Base-by-base conservation (phyloP, 2,888 invertebrate genomes). In the Eremobia ochroleuca region DNA sequence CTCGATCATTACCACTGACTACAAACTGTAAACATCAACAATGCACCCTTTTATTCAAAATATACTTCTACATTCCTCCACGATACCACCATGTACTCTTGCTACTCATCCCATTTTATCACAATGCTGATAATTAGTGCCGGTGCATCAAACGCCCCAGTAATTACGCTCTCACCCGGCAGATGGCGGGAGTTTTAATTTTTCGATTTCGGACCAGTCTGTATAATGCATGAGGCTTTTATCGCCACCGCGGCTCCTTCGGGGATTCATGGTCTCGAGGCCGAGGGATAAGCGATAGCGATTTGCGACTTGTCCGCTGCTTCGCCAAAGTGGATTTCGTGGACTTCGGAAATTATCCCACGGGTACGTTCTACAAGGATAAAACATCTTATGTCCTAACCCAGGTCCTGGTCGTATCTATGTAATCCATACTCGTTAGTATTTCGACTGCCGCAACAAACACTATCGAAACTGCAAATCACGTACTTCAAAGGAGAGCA, bases 141-240 rank as follows among this genome's bases (percentile, higher is more conserved):
- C 91, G 92, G 92, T 94, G 78, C 93, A 94, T 93, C 87, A 90
- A 91, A 90, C 90, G 90, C 90, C 92, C 92, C 92, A 89, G 92
- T 93, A 94, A 94, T 94, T 94, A 94, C 92, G 90, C 92, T 88
- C 83, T 89, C 88, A 91, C 90, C 92, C 93, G 94, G 92, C 96
- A 96, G 96, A 96, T 96, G 96, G 95, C 94, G 93, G 91, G 93
- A 94, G 94, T 96, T 96, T 94, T 96, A 96, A 96, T 96, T 96
- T 96, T 96, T 96, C 96, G 96, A 96, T 96, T 96, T 96, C 96
- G 96, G 95, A 95, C 96, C 93, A 92, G 91, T 87, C 90, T 96
- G 93, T 95, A 96, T 96, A 94, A 96, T 96, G 96, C 94, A 96
- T 95, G 95, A 96, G 92, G 96, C 96, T 96, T 96, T 96, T 96